Evolutionary conservation across 2,797 vertebrate species (phyloP), one percentile per base, ranked within the genome.

Genomic region (Sebastes steindachneri): DNA sequence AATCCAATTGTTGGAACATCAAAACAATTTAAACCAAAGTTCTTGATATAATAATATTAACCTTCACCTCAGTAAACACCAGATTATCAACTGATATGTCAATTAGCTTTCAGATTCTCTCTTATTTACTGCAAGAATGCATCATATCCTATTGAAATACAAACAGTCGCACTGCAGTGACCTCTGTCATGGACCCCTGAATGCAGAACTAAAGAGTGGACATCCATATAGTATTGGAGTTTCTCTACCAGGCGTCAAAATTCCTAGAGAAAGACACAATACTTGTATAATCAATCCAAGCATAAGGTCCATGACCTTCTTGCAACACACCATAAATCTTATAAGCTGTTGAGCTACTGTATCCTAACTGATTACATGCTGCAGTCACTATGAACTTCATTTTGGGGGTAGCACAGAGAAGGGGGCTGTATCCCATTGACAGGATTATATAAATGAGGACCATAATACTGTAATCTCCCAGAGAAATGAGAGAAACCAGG

Each of bases 401-500:
- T 89, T 90, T 84, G 70, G 77, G 79, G 85, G 79, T 33, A 65
- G 80, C 65, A 76, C 83, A 74, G 74, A 84, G 86, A 86, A 78
- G 28, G 70, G 83, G 82, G 62, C 37, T 84, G 83, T 88, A 89
- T 93, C 84, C 89, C 77, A 89, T 91, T 95, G 93, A 95, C 86
- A 84, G 88, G 94, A 94, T 95, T 95, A 94, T 87, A 84, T 79
- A 88, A 91, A 88, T 63, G 71, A 91, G 67, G 79, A 83, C 64
- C 85, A 90, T 89, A 93, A 90, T 88, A 92, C 89, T 88, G 90
- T 94, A 94, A 95, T 94, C 92, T 92, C 80, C 68, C 73, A 64
- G 80, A 78, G 82, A 89, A 94, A 93, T 91, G 82, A 93, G 84
- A 93, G 82, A 84, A 80, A 84, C 73, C 63, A 78, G 68, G 70